A percentile compares a stretch with the other conserved stretches of the same genome.
Conservation (phyloP, 2,888 invertebrate species). For the Caprella mutica region DNA sequence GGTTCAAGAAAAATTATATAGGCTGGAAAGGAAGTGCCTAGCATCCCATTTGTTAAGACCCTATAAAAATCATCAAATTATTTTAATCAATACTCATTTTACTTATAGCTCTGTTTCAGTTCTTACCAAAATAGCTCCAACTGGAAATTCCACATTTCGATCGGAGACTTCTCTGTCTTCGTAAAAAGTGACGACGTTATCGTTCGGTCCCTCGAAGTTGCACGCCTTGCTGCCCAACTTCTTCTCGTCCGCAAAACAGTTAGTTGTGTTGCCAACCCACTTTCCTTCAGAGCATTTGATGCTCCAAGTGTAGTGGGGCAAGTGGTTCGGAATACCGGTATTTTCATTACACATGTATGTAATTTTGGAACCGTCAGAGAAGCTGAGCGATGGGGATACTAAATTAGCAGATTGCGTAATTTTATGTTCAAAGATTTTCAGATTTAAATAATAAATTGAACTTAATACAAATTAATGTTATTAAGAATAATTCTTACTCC, state of each 20-base stretch:
- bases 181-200: slow-evolving; percentile 66
- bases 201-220: slow-evolving; percentile 62
- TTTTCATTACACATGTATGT: slow-evolving; percentile 66
- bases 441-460: no score
- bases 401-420: not conserved
- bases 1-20: not conserved
- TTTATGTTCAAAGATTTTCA: no score
- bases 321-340: not conserved
- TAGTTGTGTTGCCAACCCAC: slow-evolving; percentile 69
- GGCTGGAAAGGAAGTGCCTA: no score
- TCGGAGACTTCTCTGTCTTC: slow-evolving; percentile 66
- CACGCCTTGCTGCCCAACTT: slow-evolving; percentile 54
- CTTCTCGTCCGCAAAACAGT: slow-evolving; percentile 25
- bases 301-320: slow-evolving; percentile 54
- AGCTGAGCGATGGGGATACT: slow-evolving; percentile 40
- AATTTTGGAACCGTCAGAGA: slow-evolving; percentile 70
- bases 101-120: no score
- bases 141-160: slow-evolving; percentile 63
- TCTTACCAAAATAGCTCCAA: slow-evolving; percentile 56
- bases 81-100: no score
- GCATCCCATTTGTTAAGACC: no score
- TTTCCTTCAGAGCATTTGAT: slow-evolving; percentile 71
- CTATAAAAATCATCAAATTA: no score
- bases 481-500: no score
- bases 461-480: no score